These are phyloP conservation scores for Cephus runcator DNA, from an alignment of 2,888 invertebrate species.

Conservation along the genomic window DNA sequence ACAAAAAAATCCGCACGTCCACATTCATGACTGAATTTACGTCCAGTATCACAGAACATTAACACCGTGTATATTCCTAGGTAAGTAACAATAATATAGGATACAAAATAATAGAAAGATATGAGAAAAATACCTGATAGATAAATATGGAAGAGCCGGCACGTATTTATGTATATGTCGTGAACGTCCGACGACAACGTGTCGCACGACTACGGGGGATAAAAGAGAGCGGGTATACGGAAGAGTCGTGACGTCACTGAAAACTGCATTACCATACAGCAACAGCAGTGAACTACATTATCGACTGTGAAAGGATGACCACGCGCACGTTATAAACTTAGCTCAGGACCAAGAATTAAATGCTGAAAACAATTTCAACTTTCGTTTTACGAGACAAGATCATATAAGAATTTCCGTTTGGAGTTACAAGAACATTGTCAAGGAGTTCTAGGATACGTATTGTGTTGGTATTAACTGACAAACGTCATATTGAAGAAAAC, in stretches of 20 bases:
- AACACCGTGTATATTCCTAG: not conserved
- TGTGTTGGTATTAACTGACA: not conserved
- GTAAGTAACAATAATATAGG: not conserved
- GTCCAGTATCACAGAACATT: not conserved
- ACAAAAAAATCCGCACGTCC: not conserved
- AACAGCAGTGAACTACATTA: constrained; percentile 31
- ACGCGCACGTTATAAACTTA: not conserved
- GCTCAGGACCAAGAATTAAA: not conserved
- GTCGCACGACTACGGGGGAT: constrained; percentile 30
- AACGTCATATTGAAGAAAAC: not conserved
- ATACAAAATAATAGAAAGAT: not conserved
- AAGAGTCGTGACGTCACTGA: constrained; percentile 44
- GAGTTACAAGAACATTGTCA: not conserved
- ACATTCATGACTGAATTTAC: not conserved
- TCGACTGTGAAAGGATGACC: constrained; percentile 15
- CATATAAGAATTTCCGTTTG: not conserved
- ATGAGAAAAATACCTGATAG: constrained; percentile 24
- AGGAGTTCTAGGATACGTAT: not conserved
- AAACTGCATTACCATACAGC: constrained; percentile 27
- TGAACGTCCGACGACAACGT: constrained; percentile 40
- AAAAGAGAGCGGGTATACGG: constrained; percentile 33
- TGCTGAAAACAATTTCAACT: not conserved
- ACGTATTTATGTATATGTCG: constrained; percentile 18
- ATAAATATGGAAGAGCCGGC: constrained; percentile 24
- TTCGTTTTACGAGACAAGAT: not conserved